phyloP scores from a whole-genome alignment of 2,797 vertebrate species.

The Taeniopygia guttata region DNA sequence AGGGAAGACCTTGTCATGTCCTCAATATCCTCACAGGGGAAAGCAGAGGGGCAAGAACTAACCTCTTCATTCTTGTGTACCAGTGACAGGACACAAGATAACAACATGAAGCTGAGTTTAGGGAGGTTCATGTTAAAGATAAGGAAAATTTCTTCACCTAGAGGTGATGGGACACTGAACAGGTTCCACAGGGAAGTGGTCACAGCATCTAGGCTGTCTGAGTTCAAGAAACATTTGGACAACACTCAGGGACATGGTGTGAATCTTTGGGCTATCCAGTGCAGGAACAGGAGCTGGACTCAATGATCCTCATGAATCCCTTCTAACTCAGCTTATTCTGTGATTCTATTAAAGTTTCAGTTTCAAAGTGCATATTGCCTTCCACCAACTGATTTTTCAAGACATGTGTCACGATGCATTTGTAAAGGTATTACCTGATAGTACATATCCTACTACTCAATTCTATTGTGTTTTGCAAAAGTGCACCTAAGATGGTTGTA shows the following conservation, averaged over 20 bases:
- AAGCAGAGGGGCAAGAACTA: neutral
- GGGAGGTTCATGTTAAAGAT: neutral
- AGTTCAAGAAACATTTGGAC: neutral
- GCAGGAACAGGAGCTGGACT: neutral
- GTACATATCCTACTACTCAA: neutral
- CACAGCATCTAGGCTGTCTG: no score
- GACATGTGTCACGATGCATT: neutral
- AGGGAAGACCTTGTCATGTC: neutral
- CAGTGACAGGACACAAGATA: neutral
- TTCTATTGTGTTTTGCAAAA: neutral
- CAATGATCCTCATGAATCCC: neutral
- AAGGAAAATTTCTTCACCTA: neutral
- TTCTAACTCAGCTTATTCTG: neutral
- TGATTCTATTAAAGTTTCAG: neutral
- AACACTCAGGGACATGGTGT: fast-evolving
- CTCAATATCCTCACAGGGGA: neutral
- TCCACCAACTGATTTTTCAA: neutral
- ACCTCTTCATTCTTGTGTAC: neutral
- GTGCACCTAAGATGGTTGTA: neutral
- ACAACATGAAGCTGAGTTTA: neutral
- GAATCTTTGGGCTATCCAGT: neutral
- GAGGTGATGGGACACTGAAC: neutral
- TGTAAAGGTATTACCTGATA: neutral
- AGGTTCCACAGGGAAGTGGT: neutral
- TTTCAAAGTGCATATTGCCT: neutral